A percentile compares a stretch with the other conserved stretches of the same genome.
phyloP scores from a whole-genome alignment of 2,888 invertebrate species.

The Rotaria sp. region DNA sequence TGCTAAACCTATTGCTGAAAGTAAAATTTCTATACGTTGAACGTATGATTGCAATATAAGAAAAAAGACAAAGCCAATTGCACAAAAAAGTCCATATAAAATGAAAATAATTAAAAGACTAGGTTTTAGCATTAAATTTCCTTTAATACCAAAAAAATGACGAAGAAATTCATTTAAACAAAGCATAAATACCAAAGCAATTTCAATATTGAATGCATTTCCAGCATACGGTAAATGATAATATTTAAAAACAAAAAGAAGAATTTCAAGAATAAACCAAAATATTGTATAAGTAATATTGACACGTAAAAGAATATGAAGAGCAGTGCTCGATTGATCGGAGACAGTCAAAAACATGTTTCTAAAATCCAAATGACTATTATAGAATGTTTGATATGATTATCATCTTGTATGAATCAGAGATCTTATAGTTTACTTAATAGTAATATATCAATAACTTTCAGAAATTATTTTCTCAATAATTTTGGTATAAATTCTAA shows the following conservation, averaged over 20 bases:
- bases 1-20: conserved; percentile 75
- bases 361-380: background rate
- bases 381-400: background rate
- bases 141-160: conserved; percentile 59
- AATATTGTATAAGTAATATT: conserved; percentile 1
- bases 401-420: no score
- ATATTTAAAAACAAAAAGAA: background rate
- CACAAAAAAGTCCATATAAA: conserved; percentile 73
- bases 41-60: conserved; percentile 81
- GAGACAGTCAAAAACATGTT: background rate
- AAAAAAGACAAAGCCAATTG: conserved; percentile 76
- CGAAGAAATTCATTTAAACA: background rate
- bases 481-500: no score
- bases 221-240: background rate
- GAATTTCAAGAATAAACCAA: background rate
- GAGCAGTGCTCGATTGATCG: background rate
- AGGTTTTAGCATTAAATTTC: conserved; percentile 70
- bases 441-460: no score
- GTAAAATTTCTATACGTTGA: conserved; percentile 75
- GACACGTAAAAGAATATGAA: background rate
- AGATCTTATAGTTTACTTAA: no score
- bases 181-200: background rate
- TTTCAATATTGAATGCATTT: background rate
- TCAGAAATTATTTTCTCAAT: no score
- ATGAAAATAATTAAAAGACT: conserved; percentile 74